A percentile compares a stretch with the other conserved stretches of the same genome.
Conservation (phyloP, 1,140 invertebrate genomes). For the Lithobius niger region DNA sequence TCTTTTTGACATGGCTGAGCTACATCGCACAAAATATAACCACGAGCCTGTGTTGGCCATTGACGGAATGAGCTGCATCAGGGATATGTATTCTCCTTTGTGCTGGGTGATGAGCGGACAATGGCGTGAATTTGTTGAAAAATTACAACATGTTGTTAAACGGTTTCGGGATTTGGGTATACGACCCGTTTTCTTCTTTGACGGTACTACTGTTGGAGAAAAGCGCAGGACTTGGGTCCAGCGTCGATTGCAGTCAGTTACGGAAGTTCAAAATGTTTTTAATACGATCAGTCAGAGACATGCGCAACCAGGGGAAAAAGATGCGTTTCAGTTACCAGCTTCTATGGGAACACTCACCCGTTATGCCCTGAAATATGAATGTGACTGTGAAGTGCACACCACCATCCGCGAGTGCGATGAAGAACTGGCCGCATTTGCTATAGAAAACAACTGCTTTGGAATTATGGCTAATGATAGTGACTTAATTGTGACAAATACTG, state of each 20-base stretch:
- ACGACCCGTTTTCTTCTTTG: slow-evolving; percentile 30
- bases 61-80: slow-evolving; percentile 27
- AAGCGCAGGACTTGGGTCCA: slow-evolving; percentile 28
- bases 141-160: slow-evolving; percentile 22
- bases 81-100: slow-evolving; percentile 23
- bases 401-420: slow-evolving; percentile 28
- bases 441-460: slow-evolving; percentile 24
- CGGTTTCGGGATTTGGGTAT: slow-evolving; percentile 20
- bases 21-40: slow-evolving; percentile 16
- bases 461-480: slow-evolving; percentile 31
- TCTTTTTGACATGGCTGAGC: slow-evolving; percentile 19
- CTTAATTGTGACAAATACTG: slow-evolving; percentile 26
- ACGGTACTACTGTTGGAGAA: slow-evolving; percentile 25
- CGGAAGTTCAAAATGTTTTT: slow-evolving; percentile 23
- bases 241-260: slow-evolving; percentile 22
- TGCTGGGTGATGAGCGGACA: slow-evolving; percentile 30
- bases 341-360: slow-evolving; percentile 21
- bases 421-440: slow-evolving; percentile 27
- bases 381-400: slow-evolving; percentile 20
- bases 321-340: slow-evolving; percentile 24
- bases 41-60: slow-evolving; percentile 24
- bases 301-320: slow-evolving; percentile 18
- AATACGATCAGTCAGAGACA: slow-evolving; percentile 12
- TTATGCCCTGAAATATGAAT: slow-evolving; percentile 20
- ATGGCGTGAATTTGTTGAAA: slow-evolving; percentile 25